phyloP scores from a whole-genome alignment of 2,113 vertebrate species.

The Eptesicus fuscus region DNA sequence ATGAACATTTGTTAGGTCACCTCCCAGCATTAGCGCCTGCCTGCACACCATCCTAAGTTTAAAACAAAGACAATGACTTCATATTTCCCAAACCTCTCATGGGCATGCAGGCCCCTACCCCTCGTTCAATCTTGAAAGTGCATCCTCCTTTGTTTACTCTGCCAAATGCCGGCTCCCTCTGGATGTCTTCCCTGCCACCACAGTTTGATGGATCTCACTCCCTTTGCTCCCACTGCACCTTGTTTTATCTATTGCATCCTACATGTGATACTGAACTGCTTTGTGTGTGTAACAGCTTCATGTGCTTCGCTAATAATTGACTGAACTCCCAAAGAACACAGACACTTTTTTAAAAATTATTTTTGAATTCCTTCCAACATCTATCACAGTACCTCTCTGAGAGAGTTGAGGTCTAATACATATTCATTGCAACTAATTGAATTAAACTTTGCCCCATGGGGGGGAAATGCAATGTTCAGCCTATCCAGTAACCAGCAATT shows the following conservation, averaged over 20 bases:
- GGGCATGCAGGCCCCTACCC: not conserved
- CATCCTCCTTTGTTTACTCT: not conserved
- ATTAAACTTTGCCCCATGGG: not conserved
- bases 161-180: not conserved
- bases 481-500: not conserved
- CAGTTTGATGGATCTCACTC: not conserved
- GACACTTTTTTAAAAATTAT: not conserved
- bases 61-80: not conserved
- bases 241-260: not conserved
- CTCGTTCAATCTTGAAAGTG: not conserved
- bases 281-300: not conserved
- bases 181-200: not conserved
- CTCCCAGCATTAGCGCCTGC: rapidly evolving
- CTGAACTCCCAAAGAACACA: not conserved
- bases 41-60: too few relatives aligned
- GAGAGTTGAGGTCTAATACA: not conserved
- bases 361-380: not conserved
- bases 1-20: not conserved
- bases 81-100: rapidly evolving
- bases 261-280: too few relatives aligned
- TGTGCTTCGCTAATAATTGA: not conserved
- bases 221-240: not conserved
- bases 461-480: not conserved
- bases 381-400: not conserved
- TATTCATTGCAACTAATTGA: constrained; percentile 23